Base-by-base conservation (phyloP, 64 coral and sea anemone genomes). In the Montipora foliosa region DNA sequence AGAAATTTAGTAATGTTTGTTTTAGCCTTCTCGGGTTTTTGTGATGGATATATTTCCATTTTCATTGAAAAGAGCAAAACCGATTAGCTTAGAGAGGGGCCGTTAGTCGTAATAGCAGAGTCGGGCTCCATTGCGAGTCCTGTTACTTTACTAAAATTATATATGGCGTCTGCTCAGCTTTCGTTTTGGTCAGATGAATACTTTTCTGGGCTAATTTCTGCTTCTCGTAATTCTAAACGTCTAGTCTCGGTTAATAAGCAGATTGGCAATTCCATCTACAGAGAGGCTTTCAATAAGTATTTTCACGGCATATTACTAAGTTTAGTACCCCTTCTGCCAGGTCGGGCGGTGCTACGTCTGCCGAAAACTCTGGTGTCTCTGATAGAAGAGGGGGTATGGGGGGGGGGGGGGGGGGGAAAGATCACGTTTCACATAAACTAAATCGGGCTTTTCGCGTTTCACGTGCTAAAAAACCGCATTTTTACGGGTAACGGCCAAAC, bases 31-130 rank as follows among this genome's bases (percentile, higher is more conserved):
- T 78, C 71, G 5, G 91, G 91, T 13, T 87, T 93, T 89, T 79
- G 37, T 37, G 37, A 37, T 37, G 37, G 37, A 37, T 37, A 37
- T 37, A 37, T 37, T 37, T 37, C 37, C 2, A 82, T 94, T 24
- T 77, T 89, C 12, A 94, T 94, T 29, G 21, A 59, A 6, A 94
- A 79, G 4, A 83, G 87, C 37, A 94, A 94, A 64, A 48, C 92
- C 9, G 86, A 94, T 67, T 78, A 82, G 21, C 45, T 94, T 14
- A 94, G 92, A n/a, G 86, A 94, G 4, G 78, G 86, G 21, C 49
- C 82, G 47, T 64, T 79, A 4, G 49, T 83, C 3, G 69, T 94
- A 19, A 90, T 79, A 2, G 74, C 75, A 10, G 88, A 90, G 76
- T 89, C 72, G 2, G 87, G 87, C n/a, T 89, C 87, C 25, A n/a